phyloP scores from a whole-genome alignment of 2,113 vertebrate genomes.

The Vidua macroura region DNA sequence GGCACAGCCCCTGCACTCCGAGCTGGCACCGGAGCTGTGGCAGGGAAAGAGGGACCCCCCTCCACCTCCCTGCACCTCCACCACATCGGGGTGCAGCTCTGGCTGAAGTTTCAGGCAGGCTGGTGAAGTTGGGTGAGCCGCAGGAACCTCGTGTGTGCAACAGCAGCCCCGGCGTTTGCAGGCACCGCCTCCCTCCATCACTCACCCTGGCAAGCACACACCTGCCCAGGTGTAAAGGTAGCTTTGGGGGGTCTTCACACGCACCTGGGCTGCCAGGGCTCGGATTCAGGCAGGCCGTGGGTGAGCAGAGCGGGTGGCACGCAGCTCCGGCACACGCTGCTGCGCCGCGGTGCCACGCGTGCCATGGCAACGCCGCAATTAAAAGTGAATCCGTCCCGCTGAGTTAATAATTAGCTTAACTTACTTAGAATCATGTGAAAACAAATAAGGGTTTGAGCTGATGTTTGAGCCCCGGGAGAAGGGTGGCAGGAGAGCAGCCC shows the following conservation, averaged over 20 bases:
- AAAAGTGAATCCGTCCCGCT: slow-evolving; percentile 51
- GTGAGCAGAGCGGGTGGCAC: not conserved
- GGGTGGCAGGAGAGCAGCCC: not conserved
- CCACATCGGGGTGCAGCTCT: not conserved
- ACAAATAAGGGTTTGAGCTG: slow-evolving; percentile 38
- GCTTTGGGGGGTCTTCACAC: not conserved
- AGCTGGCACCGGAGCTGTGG: not conserved
- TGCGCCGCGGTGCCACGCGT: not conserved
- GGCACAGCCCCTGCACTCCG: not conserved
- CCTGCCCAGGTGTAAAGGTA: not conserved
- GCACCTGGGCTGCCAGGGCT: accelerated
- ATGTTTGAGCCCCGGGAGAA: not conserved
- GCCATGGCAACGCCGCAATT: slow-evolving; percentile 27
- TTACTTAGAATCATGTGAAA: slow-evolving; percentile 30
- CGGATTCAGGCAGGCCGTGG: accelerated
- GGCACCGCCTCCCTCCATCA: not conserved
- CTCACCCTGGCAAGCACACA: not conserved
- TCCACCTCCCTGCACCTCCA: accelerated
- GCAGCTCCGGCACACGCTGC: not conserved
- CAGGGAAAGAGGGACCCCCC: not conserved
- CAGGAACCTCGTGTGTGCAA: not conserved
- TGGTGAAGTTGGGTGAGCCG: not conserved
- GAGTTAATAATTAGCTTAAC: slow-evolving; percentile 61
- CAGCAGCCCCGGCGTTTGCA: not conserved
- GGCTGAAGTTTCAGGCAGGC: not conserved